Evolutionary conservation across 2,888 invertebrate genomes (phyloP), one percentile per base, ranked within the genome.

Genomic region (Leptarthrus brevirostris): DNA sequence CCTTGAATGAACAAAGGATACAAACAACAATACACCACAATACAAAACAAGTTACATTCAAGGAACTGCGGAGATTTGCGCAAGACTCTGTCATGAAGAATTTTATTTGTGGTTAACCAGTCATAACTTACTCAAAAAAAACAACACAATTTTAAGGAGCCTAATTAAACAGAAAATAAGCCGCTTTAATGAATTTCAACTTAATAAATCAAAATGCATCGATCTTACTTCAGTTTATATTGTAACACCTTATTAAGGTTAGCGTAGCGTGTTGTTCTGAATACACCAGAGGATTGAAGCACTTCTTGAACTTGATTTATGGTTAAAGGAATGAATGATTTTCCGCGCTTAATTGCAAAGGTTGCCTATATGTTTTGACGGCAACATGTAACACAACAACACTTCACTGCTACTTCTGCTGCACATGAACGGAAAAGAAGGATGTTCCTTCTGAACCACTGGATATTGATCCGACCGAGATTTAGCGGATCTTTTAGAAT

Each of bases 301-400:
- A 47, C 64, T 64, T 64, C 44, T 44, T 64, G 64, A 64, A 64
- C 64, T 64, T 64, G 64, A 44, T 44, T 64, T 64, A 24, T 5
- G 24, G 22, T n/a, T 24, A 44, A 22, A 8, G 8, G 22, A 64
- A 20, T 64, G 64, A 24, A 47, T 18, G 44, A 10, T 36, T 64
- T 64, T 64, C 12, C 44, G 47, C 47, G 24, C 64, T 64, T 64
- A 69, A 54, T 26, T 44, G 20, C n/a, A 64, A 64, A 30, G 34
- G 14, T 52, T 22, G 34, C 69, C 18, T 34, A 52, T 69, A n/a
- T 69, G 69, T 69, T 69, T 69, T 69, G 69, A 69, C 69, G 69
- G 69, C 69, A 69, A 52, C 69, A 52, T 30, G 52, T 52, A 69
- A 69, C 69, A 69, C 34, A 52, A 69, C 49, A 52, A 69, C 69